Conservation (phyloP, 2,113 vertebrate species). For the Albula goreensis region DNA sequence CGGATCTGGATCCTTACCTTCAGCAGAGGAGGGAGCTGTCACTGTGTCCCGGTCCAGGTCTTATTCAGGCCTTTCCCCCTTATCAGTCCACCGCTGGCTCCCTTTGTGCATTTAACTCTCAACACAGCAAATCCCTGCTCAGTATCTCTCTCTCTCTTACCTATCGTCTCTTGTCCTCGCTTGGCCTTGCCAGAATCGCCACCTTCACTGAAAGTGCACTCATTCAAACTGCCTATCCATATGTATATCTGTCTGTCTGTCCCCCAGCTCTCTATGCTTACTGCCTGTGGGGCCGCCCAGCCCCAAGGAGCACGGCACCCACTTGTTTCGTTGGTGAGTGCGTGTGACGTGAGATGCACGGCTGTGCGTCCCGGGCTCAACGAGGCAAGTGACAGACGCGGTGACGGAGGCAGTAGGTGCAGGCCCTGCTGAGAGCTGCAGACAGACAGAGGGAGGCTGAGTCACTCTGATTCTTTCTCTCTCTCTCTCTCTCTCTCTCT, state of each 20-base stretch:
- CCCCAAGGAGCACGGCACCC: no score
- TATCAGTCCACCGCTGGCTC: neutral
- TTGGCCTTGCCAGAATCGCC: neutral
- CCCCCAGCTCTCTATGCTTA: no score
- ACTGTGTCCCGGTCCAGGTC: neutral
- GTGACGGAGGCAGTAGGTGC: neutral
- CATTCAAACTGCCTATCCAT: no score
- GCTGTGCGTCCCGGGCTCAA: neutral
- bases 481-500: neutral
- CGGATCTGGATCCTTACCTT: constrained; percentile 14
- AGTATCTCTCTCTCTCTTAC: neutral
- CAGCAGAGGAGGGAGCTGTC: neutral
- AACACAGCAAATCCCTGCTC: neutral
- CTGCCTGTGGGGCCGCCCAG: no score
- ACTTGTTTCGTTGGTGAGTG: neutral
- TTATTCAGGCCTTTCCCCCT: neutral
- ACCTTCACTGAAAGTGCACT: no score
- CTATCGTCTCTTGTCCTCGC: neutral
- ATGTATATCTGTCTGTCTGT: no score
- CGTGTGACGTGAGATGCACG: neutral
- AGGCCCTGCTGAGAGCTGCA: neutral
- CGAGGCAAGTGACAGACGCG: neutral
- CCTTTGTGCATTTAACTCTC: neutral
- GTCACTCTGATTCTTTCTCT: constrained; percentile 6
- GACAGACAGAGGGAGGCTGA: constrained; percentile 22